These are phyloP conservation scores for Melipona beecheii DNA, from an alignment of 2,888 invertebrate species.

Conservation along the genomic window DNA sequence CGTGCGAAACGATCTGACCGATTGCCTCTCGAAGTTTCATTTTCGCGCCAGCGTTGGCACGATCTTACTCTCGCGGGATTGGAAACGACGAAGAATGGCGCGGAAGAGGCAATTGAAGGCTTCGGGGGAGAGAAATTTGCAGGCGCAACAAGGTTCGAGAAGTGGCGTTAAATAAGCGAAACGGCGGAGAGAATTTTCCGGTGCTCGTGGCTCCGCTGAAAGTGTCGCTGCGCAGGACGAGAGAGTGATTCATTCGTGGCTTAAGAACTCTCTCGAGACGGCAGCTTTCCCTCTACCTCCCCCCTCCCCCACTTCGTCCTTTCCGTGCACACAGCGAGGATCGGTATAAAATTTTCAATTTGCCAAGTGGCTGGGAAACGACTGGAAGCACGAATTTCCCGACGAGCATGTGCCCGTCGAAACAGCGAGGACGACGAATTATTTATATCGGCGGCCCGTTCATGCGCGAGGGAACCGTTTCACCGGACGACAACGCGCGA, in stretches of 20 bases:
- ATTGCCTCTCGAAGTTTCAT: not conserved
- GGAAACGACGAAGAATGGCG: no score
- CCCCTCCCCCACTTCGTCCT: not conserved
- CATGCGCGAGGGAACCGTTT: constrained; percentile 10
- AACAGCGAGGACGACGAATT: not conserved
- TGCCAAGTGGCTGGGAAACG: not conserved
- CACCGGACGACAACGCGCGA: not conserved
- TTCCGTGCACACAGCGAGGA: not conserved
- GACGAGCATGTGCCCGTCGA: not conserved
- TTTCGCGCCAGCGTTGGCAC: no score
- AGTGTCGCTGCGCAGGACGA: not conserved
- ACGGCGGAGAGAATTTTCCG: not conserved
- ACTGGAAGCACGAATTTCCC: not conserved
- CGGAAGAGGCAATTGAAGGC: not conserved
- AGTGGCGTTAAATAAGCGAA: not conserved
- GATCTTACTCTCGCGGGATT: no score
- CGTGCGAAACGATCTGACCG: not conserved
- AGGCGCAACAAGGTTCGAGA: not conserved
- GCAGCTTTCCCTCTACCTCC: no score
- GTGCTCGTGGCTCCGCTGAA: not conserved
- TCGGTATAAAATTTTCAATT: not conserved
- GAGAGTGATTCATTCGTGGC: constrained; percentile 17
- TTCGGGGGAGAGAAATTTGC: not conserved
- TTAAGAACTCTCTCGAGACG: constrained; percentile 7
- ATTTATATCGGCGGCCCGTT: not conserved